Base-by-base conservation (phyloP, 2,888 invertebrate species). In the Cacoxenus indagator region DNA sequence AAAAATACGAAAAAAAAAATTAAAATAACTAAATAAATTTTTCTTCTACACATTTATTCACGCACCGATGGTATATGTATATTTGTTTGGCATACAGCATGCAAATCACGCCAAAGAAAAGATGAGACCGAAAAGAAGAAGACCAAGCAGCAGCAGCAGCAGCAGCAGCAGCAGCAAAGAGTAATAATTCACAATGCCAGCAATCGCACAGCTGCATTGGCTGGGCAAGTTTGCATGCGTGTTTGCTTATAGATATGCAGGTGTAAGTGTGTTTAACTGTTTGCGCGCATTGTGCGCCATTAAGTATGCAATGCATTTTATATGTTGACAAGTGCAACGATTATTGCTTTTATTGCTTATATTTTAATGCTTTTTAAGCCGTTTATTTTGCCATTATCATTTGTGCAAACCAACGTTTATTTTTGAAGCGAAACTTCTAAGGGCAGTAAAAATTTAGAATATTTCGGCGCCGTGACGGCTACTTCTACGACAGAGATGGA, bases 191-290 rank as follows among this genome's bases (percentile, higher is more conserved):
- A 37, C 37, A 37, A 37, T 37, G 37, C 2, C 37, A 37, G 37
- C 37, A 37, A 37, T 37, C 14, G 37, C 37, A 14, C 2, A 37
- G 37, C 14, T 11, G 37, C 37, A 37, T 37, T 37, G 2, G 37
- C 5, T 37, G 37, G 8, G 37, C 14, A 14, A 11, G 37, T 37
- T 8, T 2, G 37, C 14, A 14, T 37, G 37, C 14, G 37, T 51
- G 22, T 22, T 3, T 48, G 19, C 17, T 14, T 46, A 4, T 46
- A 14, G 4, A n/a, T 17, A n/a, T 2, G 46, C 8, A 4, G 3
- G 1, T 48, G 8, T 17, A 8, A 17, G 22, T 48, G 17, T 75
- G 61, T 51, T 45, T 70, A 69, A 67, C 71, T 69, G 73, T 69
- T 69, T 67, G 68, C 55, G 51, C 22, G 24, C n/a, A 54, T 24